Evolutionary conservation across 1,140 invertebrate genomes (phyloP).

Genomic region (Anastrepha obliqua): DNA sequence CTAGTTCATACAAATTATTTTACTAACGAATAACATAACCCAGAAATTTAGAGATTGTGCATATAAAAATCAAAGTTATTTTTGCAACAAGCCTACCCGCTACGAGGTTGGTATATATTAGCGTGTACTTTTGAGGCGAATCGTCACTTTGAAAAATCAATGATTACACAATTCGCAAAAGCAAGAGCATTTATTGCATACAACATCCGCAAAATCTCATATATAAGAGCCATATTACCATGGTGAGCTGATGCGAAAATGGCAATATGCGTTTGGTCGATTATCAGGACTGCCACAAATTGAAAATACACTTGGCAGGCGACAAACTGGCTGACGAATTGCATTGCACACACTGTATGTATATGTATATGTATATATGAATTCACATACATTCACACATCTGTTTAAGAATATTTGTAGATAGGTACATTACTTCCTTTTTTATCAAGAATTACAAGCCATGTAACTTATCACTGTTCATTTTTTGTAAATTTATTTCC

Average conservation of each 20-base stretch:
- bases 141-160: constrained; percentile 54
- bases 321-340: constrained; percentile 24
- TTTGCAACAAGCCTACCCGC: neutral
- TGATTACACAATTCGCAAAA: constrained; percentile 55
- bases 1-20: too few relatives aligned
- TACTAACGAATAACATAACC: too few relatives aligned
- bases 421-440: neutral
- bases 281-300: neutral
- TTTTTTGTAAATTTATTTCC: neutral
- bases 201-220: neutral
- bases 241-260: neutral
- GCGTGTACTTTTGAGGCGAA: neutral
- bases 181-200: neutral
- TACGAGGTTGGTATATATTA: neutral
- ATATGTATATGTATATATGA: neutral
- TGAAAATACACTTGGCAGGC: neutral
- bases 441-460: neutral
- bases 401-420: constrained; percentile 14
- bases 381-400: neutral
- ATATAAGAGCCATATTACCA: neutral
- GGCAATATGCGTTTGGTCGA: neutral
- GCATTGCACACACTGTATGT: neutral
- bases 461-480: neutral
- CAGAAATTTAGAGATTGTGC: too few relatives aligned
- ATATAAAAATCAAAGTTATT: neutral